Percentiles rank a stretch among this genome's conserved stretches.
Conservation (phyloP, 2,888 invertebrate species). For the Aleiodes testaceus region DNA sequence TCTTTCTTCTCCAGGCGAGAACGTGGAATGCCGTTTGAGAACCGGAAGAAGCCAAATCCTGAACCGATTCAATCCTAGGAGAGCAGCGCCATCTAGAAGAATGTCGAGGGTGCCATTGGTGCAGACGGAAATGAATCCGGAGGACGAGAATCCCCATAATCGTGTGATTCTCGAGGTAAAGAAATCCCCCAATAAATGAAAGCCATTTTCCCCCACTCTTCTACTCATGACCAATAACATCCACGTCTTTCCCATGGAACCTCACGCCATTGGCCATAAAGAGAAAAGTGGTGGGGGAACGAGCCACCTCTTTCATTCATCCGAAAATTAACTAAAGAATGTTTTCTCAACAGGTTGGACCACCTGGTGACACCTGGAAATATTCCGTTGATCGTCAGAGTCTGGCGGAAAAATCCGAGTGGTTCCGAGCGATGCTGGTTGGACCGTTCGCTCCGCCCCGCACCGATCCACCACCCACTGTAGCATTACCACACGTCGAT, state of each 20-base stretch:
- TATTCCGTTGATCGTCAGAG: conserved; percentile 81
- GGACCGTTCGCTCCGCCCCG: conserved; percentile 70
- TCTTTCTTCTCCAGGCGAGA: conserved; percentile 52
- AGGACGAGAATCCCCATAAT: conserved; percentile 49
- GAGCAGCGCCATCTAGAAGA: conserved; percentile 44
- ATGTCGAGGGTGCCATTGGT: conserved; percentile 62
- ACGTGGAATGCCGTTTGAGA: conserved; percentile 50
- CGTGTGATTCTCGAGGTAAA: conserved; percentile 64
- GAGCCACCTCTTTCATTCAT: too few relatives aligned
- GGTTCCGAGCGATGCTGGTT: conserved; percentile 78
- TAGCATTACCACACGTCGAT: conserved; percentile 77
- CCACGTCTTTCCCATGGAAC: too few relatives aligned
- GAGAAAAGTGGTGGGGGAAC: too few relatives aligned
- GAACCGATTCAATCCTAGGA: conserved; percentile 46
- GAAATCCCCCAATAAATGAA: too few relatives aligned
- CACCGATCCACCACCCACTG: conserved; percentile 71
- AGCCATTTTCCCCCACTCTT: too few relatives aligned
- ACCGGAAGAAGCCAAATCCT: conserved; percentile 43
- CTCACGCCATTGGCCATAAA: too few relatives aligned
- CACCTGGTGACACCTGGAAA: conserved; percentile 79
- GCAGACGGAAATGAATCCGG: conserved; percentile 43
- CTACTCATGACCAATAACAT: too few relatives aligned
- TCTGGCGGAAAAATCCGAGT: conserved; percentile 78
- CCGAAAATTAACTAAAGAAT: background rate
- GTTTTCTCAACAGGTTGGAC: conserved; percentile 75